Evolutionary conservation across 2,888 invertebrate species (phyloP), one percentile per base, ranked within the genome.

Genomic region (Encarsia formosa): DNA sequence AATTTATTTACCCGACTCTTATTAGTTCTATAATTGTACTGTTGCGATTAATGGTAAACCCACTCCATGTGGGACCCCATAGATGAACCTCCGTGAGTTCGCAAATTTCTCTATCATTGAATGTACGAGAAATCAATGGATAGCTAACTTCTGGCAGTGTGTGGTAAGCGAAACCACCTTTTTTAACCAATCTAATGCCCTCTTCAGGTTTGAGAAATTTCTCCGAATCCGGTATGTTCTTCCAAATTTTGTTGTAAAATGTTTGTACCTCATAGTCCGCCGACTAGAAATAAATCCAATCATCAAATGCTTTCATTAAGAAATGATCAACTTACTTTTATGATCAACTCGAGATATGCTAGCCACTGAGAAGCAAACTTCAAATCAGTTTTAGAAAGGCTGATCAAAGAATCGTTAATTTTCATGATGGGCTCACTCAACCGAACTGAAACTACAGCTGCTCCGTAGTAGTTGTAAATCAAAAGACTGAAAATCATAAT

Each of bases 381-480:
- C 11, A 71, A 34, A 22, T 64, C 55, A 24, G 65, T 62, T 16
- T 63, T 59, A 0, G 63, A 59, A 5, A 71, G 60, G n/a, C 66
- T 60, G 4, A 61, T 62, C 2, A 71, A 58, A 1, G 69, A 69
- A 57, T 71, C 70, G 39, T 71, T 70, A 58, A 70, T 68, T 60
- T 67, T 70, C 3, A 65, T 63, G 4, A 69, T 59, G 2, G 71
- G 70, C 34, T 66, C 60, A 48, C 63, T 68, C 8, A 71, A 57
- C 32, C 69, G 64, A 6, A 65, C 65, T 1, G 71, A 70, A 5
- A 71, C 70, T 4, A 71, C 63, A 44, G 66, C 66, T 4, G 63
- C 69, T 2, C 68, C 65, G 43, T 71, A 71, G 49, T 68, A 71
- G 56, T 69, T 71, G 24, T 65, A 68, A 32, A 70, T 59, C 16